phyloP scores from a whole-genome alignment of 1,140 invertebrate species.

The Limonius californicus region DNA sequence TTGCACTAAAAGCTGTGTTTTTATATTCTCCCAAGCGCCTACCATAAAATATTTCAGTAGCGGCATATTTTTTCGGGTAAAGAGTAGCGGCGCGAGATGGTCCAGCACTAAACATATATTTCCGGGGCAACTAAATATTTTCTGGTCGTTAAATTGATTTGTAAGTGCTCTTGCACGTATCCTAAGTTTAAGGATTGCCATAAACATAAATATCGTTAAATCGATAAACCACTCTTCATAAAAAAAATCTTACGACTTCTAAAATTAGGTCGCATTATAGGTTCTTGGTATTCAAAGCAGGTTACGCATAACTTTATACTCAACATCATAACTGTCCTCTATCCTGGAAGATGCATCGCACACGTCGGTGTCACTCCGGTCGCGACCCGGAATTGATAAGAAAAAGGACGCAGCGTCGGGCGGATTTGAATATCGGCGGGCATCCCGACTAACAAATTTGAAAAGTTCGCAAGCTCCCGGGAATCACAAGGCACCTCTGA shows the following conservation, averaged over 20 bases:
- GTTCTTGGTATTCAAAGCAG: constrained; percentile 30
- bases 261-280: constrained; percentile 30
- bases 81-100: not conserved
- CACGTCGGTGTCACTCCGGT: constrained; percentile 2
- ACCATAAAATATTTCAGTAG: too few relatives aligned
- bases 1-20: too few relatives aligned
- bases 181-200: not conserved
- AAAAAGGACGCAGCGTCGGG: not conserved
- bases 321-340: constrained; percentile 31
- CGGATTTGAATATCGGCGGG: constrained; percentile 16
- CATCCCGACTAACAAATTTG: constrained; percentile 25
- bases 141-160: constrained; percentile 14
- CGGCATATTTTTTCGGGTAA: not conserved
- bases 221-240: constrained; percentile 23
- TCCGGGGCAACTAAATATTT: constrained; percentile 4
- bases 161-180: not conserved
- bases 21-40: too few relatives aligned
- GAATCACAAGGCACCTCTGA: constrained; percentile 26
- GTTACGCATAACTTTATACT: constrained; percentile 34
- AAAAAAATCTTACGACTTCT: constrained; percentile 17
- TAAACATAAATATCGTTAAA: constrained; percentile 19
- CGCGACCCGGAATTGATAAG: not conserved
- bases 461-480: constrained; percentile 24
- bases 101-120: constrained; percentile 5
- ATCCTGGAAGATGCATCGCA: constrained; percentile 22